Evolutionary conservation across 2,797 vertebrate genomes (phyloP).

Genomic region (Melanotaenia boesemani): DNA sequence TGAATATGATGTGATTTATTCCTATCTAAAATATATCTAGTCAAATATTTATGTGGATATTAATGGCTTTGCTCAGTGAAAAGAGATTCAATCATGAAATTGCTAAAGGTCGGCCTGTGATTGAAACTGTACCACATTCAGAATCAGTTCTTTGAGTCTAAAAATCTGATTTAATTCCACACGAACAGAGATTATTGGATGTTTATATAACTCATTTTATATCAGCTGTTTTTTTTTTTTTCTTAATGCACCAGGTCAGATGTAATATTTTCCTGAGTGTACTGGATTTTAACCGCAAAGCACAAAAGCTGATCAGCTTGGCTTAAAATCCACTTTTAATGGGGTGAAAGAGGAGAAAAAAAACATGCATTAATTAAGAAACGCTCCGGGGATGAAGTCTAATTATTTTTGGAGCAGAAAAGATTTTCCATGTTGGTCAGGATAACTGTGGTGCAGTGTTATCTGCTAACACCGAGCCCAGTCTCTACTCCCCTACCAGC

Average conservation of each 20-base stretch:
- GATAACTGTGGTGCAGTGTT: conserved; percentile 77
- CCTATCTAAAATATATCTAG: conserved; percentile 70
- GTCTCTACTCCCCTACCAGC: conserved; percentile 66
- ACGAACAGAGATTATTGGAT: conserved; percentile 52
- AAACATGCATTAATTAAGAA: conserved; percentile 80
- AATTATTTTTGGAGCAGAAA: conserved; percentile 78
- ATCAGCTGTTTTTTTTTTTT: conserved; percentile 55
- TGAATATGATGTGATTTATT: conserved; percentile 79
- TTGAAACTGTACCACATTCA: conserved; percentile 37
- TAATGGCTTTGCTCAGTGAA: conserved; percentile 69
- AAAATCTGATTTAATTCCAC: conserved; percentile 47
- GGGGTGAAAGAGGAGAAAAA: conserved; percentile 32
- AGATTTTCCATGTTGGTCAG: conserved; percentile 78
- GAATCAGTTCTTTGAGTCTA: conserved; percentile 28
- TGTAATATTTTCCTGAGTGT: conserved; percentile 58
- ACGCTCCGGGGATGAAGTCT: conserved; percentile 73
- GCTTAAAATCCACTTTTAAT: conserved; percentile 72
- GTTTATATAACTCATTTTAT: conserved; percentile 58
- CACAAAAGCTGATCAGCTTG: conserved; percentile 75
- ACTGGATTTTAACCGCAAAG: conserved; percentile 68
- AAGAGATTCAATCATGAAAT: conserved; percentile 41
- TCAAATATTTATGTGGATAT: conserved; percentile 75
- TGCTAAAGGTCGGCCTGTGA: conserved; percentile 22
- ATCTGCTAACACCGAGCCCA: conserved; percentile 83
- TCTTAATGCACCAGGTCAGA: conserved; percentile 47